A percentile compares a stretch with the other conserved stretches of the same genome.
Evolutionary conservation across 2,888 invertebrate species (phyloP).

Genomic region (Acleris holmiana): DNA sequence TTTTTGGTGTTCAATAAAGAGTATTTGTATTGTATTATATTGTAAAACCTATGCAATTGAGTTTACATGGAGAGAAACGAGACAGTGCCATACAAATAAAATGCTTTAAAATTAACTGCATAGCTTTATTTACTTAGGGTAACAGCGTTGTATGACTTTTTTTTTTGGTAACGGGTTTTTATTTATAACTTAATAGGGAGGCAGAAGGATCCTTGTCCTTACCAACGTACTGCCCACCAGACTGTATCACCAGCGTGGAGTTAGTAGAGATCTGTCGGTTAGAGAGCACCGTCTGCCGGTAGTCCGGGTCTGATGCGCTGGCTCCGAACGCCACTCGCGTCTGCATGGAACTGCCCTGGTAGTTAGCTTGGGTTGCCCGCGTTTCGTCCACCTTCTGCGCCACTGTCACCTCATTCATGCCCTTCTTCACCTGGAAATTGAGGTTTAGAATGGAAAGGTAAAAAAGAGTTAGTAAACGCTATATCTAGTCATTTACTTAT

Average conservation of each 20-base stretch:
- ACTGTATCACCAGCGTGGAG: constrained; percentile 94
- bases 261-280: constrained; percentile 88
- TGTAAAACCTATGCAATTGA: too few relatives aligned
- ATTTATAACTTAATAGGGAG: background rate
- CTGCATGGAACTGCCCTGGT: constrained; percentile 91
- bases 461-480: too few relatives aligned
- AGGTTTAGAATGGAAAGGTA: too few relatives aligned
- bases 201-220: constrained; percentile 32
- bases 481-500: too few relatives aligned
- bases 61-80: too few relatives aligned
- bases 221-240: constrained; percentile 97
- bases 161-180: background rate
- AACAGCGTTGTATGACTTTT: too few relatives aligned
- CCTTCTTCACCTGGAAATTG: constrained; percentile 62
- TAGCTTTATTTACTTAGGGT: too few relatives aligned
- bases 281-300: constrained; percentile 88
- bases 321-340: constrained; percentile 95
- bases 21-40: too few relatives aligned
- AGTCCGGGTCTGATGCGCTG: constrained; percentile 95
- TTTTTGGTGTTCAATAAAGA: too few relatives aligned
- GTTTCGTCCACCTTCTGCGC: constrained; percentile 89
- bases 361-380: constrained; percentile 89
- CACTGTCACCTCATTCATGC: constrained; percentile 89
- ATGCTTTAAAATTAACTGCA: too few relatives aligned
- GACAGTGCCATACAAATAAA: too few relatives aligned